phyloP scores from a whole-genome alignment of 2,888 invertebrate genomes.

The Troides oblongomaculatus region DNA sequence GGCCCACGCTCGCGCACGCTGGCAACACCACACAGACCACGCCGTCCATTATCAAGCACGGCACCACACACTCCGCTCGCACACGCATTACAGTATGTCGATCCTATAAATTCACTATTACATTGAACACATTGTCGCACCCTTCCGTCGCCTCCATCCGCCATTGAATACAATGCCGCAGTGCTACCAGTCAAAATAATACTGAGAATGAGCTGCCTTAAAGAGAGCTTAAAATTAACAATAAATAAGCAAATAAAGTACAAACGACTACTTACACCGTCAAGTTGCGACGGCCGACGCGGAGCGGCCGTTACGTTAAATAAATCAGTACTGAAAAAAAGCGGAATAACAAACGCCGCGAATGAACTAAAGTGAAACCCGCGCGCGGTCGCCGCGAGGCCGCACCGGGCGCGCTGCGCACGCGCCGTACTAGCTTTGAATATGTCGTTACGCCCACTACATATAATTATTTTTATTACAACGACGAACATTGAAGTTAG shows the following conservation, averaged over 20 bases:
- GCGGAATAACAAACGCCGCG: constrained; percentile 52
- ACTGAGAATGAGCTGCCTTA: constrained; percentile 51
- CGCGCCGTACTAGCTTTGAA: constrained; percentile 26
- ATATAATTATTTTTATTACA: constrained; percentile 27
- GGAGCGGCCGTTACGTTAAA: constrained; percentile 38
- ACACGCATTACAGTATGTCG: constrained; percentile 25
- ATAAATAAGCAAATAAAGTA: constrained; percentile 49
- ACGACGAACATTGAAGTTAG: constrained; percentile 29
- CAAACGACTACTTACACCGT: constrained; percentile 39
- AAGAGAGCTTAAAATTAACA: constrained; percentile 49
- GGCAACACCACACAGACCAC: not conserved
- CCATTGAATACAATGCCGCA: constrained; percentile 37
- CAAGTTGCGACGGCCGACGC: constrained; percentile 44
- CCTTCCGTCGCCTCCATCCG: constrained; percentile 21
- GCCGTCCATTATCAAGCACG: constrained; percentile 32
- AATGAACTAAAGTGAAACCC: constrained; percentile 44
- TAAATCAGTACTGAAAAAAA: constrained; percentile 67
- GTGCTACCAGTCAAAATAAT: constrained; percentile 45
- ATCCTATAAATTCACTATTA: constrained; percentile 32
- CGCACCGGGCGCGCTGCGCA: constrained; percentile 30
- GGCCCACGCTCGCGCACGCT: constrained; percentile 27
- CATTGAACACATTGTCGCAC: constrained; percentile 39
- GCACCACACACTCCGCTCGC: constrained; percentile 31
- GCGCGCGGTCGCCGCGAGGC: constrained; percentile 52
- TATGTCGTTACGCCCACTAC: constrained; percentile 30